Percentiles rank a stretch among this genome's conserved stretches.
Evolutionary conservation across 1,140 invertebrate genomes (phyloP).

Genomic region (Leptinotarsa defecta): DNA sequence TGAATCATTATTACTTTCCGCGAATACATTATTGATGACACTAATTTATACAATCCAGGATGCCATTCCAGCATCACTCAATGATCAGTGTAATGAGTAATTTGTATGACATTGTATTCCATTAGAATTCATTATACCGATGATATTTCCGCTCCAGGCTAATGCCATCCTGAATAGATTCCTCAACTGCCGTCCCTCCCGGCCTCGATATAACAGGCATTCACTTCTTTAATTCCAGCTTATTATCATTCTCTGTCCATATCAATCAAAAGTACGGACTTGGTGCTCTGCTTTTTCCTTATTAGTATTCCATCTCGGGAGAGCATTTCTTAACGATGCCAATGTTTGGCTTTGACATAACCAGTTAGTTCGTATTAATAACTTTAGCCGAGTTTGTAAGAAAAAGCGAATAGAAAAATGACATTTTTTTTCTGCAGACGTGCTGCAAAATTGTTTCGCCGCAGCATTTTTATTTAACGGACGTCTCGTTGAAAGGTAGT

Average conservation of each 20-base stretch:
- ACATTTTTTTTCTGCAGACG: conserved; percentile 48
- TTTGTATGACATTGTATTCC: conserved; percentile 3
- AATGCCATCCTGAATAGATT: conserved; percentile 6
- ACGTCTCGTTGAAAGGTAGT: conserved; percentile 50
- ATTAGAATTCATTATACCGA: neutral
- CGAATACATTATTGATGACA: neutral
- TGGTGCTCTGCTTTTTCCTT: conserved; percentile 47
- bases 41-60: neutral
- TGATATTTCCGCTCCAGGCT: neutral
- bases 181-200: neutral
- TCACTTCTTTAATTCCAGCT: conserved; percentile 50
- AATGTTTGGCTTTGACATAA: conserved; percentile 58
- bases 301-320: conserved; percentile 54
- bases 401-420: conserved; percentile 57
- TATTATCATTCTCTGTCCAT: conserved; percentile 54
- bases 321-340: conserved; percentile 51
- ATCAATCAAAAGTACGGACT: conserved; percentile 52
- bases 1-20: neutral
- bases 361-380: conserved; percentile 59
- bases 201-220: conserved; percentile 29
- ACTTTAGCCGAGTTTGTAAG: conserved; percentile 55
- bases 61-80: neutral
- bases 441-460: conserved; percentile 47
- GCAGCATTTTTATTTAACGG: conserved; percentile 45
- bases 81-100: conserved; percentile 12